Base-by-base conservation (phyloP, 2,888 invertebrate species). In the Clusia tigrina region DNA sequence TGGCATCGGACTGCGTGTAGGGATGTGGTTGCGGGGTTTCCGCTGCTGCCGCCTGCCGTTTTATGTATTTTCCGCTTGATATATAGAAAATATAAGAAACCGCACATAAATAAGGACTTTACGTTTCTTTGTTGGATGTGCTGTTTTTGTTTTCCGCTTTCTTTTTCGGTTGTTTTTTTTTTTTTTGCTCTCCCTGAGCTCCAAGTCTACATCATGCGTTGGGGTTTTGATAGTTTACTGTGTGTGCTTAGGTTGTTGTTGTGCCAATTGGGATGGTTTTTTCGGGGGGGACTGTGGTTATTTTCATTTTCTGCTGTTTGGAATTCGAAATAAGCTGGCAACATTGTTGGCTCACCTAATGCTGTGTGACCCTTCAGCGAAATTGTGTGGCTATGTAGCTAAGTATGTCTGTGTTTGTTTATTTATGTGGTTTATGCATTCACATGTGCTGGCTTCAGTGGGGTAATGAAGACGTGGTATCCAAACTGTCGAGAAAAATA, bases 201-300 rank as follows among this genome's bases (percentile, higher is more conserved):
- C 64, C 58, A 63, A 76, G 77, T 74, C 76, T 77, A 69, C 76
- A n/a, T n/a, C n/a, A 67, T 74, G 69, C 74, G 70, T 76, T 70
- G 74, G 76, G 72, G 67, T 71, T 69, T 72, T 68, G 72, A 72
- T 71, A 66, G 65, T 63, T 67, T 65, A 65, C 26, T 53, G 17
- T 10, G 24, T 12, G 53, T 25, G 61, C 66, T 60, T 67, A 54
- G 15, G 62, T 64, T 58, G 46, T n/a, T 58, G 59, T 65, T 46
- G 37, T 54, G 25, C 25, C 22, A 15, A 48, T 15, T 42, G 42
- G 9, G 6, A 15, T 15, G 9, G 9, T 15, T 6, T 42, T n/a
- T n/a, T 48, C 2, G 15, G 23, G 9, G 26, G 48, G 32, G 2
- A 9, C 10, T 10, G n/a, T 15, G 9, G 22, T 32, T 22, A 20